Percentiles rank a stretch among this genome's conserved stretches.
Conservation (phyloP, 64 coral and sea anemone genomes). For the Montipora efflorescens region DNA sequence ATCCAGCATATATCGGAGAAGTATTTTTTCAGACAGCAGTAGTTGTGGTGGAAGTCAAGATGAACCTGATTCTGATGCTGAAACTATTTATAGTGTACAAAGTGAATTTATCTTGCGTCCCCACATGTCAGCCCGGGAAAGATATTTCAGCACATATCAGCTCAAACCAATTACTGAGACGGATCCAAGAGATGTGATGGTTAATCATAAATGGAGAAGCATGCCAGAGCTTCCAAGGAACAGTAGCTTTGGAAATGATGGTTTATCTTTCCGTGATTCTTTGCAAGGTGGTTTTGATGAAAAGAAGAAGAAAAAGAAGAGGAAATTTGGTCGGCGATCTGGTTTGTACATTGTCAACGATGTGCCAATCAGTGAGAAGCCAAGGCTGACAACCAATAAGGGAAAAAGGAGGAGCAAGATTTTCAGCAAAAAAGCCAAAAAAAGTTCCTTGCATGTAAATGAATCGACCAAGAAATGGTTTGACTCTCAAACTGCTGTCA, state of each 20-base stretch:
- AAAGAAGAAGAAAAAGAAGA: constrained; percentile 64
- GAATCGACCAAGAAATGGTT: constrained; percentile 92
- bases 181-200: constrained; percentile 13
- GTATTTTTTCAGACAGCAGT: constrained; percentile 24
- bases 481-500: constrained; percentile 85
- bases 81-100: constrained; percentile 54
- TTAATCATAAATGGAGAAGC: constrained; percentile 52
- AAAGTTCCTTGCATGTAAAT: constrained; percentile 71
- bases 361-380: constrained; percentile 80
- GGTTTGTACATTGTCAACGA: constrained; percentile 95
- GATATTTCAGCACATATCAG: constrained; percentile 67
- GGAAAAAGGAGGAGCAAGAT: constrained; percentile 66
- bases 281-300: constrained; percentile 42
- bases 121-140: constrained; percentile 47
- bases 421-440: constrained; percentile 62
- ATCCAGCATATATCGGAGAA: constrained; percentile 58
- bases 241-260: constrained; percentile 21
- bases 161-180: constrained; percentile 36
- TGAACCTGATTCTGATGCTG: constrained; percentile 64
- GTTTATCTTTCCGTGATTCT: neutral
- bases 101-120: constrained; percentile 64
- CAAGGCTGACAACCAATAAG: constrained; percentile 52
- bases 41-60: constrained; percentile 52
- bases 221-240: constrained; percentile 59
- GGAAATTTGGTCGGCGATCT: constrained; percentile 81